These are phyloP conservation scores for Netelia melanura DNA, from an alignment of 2,888 invertebrate genomes.

Conservation along the genomic window DNA sequence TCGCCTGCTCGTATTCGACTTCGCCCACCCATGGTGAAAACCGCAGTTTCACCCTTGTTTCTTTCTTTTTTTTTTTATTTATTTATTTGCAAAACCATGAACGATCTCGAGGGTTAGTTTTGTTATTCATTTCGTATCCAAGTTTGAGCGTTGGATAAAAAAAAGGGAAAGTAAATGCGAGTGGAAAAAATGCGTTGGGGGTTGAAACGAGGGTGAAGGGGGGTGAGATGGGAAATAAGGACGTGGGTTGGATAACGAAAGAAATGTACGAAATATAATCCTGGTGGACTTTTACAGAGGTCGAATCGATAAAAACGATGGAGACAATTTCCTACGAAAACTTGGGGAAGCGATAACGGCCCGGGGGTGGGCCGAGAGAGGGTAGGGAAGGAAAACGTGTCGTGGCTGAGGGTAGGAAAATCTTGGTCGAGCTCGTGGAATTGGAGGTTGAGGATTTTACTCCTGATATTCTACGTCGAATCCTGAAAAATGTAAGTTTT, in stretches of 20 bases:
- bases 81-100: too few species aligned
- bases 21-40: slow-evolving; percentile 33
- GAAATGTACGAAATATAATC: background rate
- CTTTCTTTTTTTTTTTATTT: background rate
- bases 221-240: background rate
- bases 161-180: background rate
- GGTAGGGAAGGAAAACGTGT: background rate
- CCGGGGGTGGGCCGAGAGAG: background rate
- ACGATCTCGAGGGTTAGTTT: too few species aligned
- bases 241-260: background rate
- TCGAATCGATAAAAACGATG: background rate
- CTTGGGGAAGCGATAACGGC: background rate
- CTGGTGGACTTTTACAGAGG: background rate
- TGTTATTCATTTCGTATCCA: background rate
- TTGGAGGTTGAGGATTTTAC: background rate
- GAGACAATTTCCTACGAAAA: background rate
- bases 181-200: background rate
- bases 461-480: too few species aligned
- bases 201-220: background rate
- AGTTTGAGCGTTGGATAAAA: background rate
- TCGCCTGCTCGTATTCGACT: slow-evolving; percentile 18
- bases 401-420: background rate
- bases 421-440: background rate
- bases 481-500: too few species aligned
- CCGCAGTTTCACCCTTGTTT: slow-evolving; percentile 10